phyloP scores from a whole-genome alignment of 2,888 invertebrate genomes.

The Megalurothrips usitatus region DNA sequence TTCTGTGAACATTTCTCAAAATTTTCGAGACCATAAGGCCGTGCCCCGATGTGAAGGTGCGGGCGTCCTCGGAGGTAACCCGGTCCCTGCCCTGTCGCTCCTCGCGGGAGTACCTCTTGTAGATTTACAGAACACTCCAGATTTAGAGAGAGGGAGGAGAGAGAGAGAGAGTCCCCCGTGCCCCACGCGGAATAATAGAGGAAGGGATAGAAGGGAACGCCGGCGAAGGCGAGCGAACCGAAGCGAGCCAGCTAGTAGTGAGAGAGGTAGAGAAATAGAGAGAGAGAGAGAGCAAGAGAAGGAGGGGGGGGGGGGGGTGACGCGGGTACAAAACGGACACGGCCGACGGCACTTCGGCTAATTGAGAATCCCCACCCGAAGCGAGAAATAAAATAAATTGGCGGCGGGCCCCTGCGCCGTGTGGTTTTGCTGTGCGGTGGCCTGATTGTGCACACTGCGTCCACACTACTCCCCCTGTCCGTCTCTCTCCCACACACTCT shows the following conservation, averaged over 20 bases:
- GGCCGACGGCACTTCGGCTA: too few species aligned
- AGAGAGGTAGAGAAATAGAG: constrained; percentile 30
- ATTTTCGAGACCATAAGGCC: too few species aligned
- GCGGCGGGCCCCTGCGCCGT: not conserved
- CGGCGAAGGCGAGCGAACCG: constrained; percentile 23
- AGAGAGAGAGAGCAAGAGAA: constrained; percentile 29
- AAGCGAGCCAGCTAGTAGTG: constrained; percentile 26
- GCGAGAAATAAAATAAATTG: constrained; percentile 6
- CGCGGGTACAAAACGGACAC: not conserved
- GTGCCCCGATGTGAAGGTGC: too few species aligned
- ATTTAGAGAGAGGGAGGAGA: not conserved
- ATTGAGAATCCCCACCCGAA: not conserved
- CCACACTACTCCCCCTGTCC: not conserved
- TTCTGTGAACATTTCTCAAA: too few species aligned
- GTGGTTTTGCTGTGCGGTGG: not conserved
- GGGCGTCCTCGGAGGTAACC: too few species aligned
- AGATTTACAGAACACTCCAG: too few species aligned
- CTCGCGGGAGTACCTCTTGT: too few species aligned
- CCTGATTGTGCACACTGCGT: not conserved
- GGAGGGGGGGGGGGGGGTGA: not conserved
- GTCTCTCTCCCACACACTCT: not conserved
- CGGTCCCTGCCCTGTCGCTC: too few species aligned
- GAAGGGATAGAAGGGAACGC: not conserved
- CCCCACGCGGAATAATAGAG: not conserved
- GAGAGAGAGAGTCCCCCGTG: not conserved